Evolutionary conservation across 2,797 vertebrate genomes (phyloP).

Genomic region (Eulemur coronatus): DNA sequence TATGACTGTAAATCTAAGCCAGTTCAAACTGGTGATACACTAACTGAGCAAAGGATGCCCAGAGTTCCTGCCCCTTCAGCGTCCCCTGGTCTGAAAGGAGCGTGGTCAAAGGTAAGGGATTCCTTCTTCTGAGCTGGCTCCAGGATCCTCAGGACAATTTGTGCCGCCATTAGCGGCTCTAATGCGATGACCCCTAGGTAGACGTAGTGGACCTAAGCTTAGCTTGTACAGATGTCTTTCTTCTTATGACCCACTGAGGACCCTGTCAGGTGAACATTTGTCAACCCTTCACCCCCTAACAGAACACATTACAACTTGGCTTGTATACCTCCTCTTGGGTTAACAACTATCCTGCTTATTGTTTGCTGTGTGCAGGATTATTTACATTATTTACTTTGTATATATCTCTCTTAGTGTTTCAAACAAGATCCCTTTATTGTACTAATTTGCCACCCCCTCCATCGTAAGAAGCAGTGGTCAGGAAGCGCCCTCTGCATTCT

Average conservation of each 20-base stretch:
- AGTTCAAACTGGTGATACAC: neutral
- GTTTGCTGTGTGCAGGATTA: neutral
- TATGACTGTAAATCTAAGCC: neutral
- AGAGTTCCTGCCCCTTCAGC: neutral
- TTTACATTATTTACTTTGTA: neutral
- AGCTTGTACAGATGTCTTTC: neutral
- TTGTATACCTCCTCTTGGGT: neutral
- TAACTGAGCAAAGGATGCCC: neutral
- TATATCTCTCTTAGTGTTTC: neutral
- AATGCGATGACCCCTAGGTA: neutral
- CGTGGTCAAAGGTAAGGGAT: neutral
- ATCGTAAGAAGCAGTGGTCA: neutral
- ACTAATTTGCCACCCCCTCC: neutral
- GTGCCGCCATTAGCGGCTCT: neutral
- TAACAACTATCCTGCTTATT: neutral
- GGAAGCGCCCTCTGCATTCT: neutral
- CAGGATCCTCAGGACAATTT: no score
- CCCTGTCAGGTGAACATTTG: neutral
- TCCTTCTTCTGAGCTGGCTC: neutral
- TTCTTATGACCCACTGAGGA: neutral
- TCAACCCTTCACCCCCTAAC: neutral
- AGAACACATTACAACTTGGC: neutral
- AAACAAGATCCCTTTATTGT: neutral
- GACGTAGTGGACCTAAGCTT: neutral
- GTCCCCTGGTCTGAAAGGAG: neutral